Conservation (phyloP, 2,113 vertebrate genomes). For the Urocolius indicus region DNA sequence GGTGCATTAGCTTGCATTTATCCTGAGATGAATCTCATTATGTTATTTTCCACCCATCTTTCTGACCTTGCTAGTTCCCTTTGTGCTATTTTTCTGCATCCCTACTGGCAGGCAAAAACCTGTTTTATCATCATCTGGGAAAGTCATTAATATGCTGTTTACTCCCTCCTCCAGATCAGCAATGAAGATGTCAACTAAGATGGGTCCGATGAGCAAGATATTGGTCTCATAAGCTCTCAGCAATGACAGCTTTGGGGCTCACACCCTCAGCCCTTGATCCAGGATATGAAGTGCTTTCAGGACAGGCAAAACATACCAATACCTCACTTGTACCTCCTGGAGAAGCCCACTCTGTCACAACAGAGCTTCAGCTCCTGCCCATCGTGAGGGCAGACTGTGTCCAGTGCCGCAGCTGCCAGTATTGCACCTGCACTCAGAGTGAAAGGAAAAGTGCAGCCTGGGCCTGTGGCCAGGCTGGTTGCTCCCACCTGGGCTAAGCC, state of each 20-base stretch:
- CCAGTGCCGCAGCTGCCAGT: background rate
- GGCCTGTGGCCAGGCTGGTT: background rate
- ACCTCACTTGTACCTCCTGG: background rate
- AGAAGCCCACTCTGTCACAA: background rate
- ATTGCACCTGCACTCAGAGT: background rate
- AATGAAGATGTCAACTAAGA: conserved; percentile 1
- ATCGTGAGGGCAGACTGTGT: background rate
- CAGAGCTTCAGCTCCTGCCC: background rate
- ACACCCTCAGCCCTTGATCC: background rate
- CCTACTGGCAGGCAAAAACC: background rate
- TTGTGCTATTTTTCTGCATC: background rate
- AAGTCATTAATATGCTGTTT: conserved; percentile 33
- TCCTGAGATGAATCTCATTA: background rate
- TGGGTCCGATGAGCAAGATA: background rate
- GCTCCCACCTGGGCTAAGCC: background rate
- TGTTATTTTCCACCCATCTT: background rate
- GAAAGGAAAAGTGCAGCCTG: background rate
- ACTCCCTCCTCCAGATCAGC: background rate
- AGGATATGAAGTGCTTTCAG: background rate
- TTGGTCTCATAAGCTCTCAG: background rate
- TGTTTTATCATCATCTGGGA: background rate
- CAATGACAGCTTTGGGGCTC: background rate
- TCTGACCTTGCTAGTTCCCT: background rate
- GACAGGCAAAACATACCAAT: background rate
- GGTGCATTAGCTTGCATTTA: background rate